These are phyloP conservation scores for Melanargia galathea DNA, from an alignment of 2,888 invertebrate genomes.

Conservation along the genomic window DNA sequence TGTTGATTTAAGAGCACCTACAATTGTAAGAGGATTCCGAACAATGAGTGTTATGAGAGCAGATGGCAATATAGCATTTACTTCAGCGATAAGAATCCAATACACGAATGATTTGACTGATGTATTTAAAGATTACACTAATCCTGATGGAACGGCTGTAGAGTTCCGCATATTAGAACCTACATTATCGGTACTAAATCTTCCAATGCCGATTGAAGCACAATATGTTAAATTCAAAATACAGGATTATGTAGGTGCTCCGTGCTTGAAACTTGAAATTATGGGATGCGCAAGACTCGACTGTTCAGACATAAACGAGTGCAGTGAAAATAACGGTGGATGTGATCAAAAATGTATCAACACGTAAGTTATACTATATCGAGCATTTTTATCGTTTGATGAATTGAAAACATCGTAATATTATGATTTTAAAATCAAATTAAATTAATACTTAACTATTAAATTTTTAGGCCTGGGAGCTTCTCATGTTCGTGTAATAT, in stretches of 20 bases:
- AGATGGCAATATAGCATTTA: conserved; percentile 93
- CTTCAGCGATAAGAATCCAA: conserved; percentile 93
- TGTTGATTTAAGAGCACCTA: conserved; percentile 93
- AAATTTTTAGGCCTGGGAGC: conserved; percentile 89
- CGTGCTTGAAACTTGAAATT: conserved; percentile 93
- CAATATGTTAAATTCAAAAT: conserved; percentile 93
- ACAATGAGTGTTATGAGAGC: conserved; percentile 93
- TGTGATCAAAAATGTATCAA: conserved; percentile 97
- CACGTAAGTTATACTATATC: conserved; percentile 70
- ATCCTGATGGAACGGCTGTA: conserved; percentile 95
- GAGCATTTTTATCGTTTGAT: not conserved
- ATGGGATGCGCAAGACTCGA: conserved; percentile 96
- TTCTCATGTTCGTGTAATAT: conserved; percentile 94
- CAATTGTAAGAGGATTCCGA: conserved; percentile 93
- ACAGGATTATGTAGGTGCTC: conserved; percentile 93
- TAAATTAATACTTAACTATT: not conserved
- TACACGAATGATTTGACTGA: conserved; percentile 95
- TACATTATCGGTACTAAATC: conserved; percentile 93
- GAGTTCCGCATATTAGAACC: conserved; percentile 95
- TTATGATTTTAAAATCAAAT: not conserved
- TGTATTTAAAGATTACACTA: conserved; percentile 94
- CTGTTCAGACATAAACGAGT: conserved; percentile 94
- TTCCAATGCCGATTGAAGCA: conserved; percentile 95
- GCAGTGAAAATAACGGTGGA: conserved; percentile 92
- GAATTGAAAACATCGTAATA: not conserved